Evolutionary conservation across 2,797 vertebrate species (phyloP).

Genomic region (Pantherophis vulpinus): DNA sequence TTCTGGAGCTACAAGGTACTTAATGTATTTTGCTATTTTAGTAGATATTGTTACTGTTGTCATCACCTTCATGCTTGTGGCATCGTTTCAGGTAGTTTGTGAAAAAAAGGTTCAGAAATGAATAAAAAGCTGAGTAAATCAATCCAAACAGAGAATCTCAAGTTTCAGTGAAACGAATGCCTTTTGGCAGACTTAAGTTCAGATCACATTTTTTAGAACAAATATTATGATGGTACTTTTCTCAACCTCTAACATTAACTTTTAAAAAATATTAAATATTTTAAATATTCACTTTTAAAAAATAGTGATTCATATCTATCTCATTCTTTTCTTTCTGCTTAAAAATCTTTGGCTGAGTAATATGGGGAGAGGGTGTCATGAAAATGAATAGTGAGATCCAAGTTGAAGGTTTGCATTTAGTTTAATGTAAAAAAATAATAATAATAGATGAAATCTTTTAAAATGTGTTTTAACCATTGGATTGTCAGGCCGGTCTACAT

Average conservation of each 20-base stretch:
- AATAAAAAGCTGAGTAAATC: neutral
- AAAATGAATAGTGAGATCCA: conserved; percentile 13
- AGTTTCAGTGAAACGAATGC: neutral
- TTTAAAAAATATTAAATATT: neutral
- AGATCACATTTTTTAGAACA: neutral
- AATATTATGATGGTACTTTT: neutral
- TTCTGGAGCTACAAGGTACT: neutral
- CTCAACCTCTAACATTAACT: neutral
- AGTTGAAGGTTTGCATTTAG: neutral
- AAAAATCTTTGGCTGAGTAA: neutral
- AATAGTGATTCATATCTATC: neutral
- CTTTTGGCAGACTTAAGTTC: neutral
- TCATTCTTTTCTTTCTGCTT: neutral
- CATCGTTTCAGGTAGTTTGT: neutral
- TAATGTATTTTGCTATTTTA: neutral
- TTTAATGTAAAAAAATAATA: neutral
- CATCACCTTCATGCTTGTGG: neutral
- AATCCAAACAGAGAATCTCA: neutral
- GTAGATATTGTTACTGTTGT: neutral
- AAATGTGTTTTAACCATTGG: conserved; percentile 31
- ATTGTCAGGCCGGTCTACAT: conserved; percentile 47
- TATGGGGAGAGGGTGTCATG: neutral
- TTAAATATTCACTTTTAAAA: neutral
- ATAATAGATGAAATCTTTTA: neutral
- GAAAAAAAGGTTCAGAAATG: neutral